Evolutionary conservation across 1,140 invertebrate genomes (phyloP).

Genomic region (Tetramorium simillimum): DNA sequence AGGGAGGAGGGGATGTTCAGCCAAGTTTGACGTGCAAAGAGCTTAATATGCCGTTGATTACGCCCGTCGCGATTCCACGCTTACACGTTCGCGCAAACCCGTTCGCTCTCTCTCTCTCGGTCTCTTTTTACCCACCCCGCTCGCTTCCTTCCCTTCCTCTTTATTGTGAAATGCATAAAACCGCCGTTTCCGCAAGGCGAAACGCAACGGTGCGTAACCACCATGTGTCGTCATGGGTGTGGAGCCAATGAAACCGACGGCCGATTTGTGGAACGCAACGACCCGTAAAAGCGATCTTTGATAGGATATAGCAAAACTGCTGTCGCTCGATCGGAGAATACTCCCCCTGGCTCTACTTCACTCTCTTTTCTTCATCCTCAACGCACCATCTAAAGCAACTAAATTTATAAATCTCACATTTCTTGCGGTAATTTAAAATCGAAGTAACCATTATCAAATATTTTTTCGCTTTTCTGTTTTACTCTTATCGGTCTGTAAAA

Average conservation of each 20-base stretch:
- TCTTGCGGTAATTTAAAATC: background rate
- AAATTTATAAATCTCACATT: constrained; percentile 14
- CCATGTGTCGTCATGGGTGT: constrained; percentile 53
- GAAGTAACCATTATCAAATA: background rate
- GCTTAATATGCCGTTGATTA: constrained; percentile 72
- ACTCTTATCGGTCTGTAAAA: background rate
- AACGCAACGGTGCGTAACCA: constrained; percentile 28
- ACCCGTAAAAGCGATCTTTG: constrained; percentile 75
- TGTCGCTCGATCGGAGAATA: constrained; percentile 39
- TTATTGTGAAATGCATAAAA: constrained; percentile 59
- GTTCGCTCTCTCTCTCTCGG: background rate
- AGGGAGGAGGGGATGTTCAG: constrained; percentile 45
- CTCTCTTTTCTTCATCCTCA: background rate
- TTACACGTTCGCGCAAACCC: constrained; percentile 28
- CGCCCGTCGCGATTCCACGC: constrained; percentile 71
- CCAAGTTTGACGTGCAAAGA: constrained; percentile 73
- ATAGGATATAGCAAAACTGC: constrained; percentile 56
- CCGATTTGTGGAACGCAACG: constrained; percentile 74
- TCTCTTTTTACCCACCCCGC: background rate
- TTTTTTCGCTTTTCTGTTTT: background rate
- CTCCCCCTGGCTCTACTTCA: background rate
- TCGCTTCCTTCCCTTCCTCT: background rate
- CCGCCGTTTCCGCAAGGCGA: constrained; percentile 29
- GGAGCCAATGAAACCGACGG: constrained; percentile 71
- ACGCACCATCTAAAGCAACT: background rate